Evolutionary conservation across 37 sponge, comb jelly and placozoan species (phyloP), one percentile per base, ranked within the genome.

Genomic region (Agelas oroides): DNA sequence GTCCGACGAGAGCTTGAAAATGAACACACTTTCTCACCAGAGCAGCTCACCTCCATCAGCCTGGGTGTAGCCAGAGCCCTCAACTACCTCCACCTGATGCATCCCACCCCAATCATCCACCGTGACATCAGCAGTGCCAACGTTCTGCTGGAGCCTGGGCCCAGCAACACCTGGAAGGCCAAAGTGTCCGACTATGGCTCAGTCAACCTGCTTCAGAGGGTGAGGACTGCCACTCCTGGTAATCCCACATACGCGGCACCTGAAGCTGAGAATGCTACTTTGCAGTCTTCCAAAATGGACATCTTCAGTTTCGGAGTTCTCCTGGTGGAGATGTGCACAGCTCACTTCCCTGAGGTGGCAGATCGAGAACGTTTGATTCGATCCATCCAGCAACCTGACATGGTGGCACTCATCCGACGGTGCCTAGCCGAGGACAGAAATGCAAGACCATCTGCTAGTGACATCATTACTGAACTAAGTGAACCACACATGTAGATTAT

Each of bases 71-170:
- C 84, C 59, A 25, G 73, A n/a, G 90, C 90, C 31, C 80, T 89
- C 31, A 83, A 78, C 67, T 93, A 89, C 79, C 82, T 93, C 57
- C 94, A 93, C 72, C 59, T 65, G 21, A 81, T 81, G 72, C 60
- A 31, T 8, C 89, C 93, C 23, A 73, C 80, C 53, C 93, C 93
- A 2, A 86, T 93, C 37, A 86, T 93, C 55, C 94, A 93, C 61
- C 79, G 94, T 30, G 87, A 93, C 70, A 77, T 93, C 79, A 93
- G 87, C 69, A 93, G 89, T 59, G 73, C 83, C 71, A 93, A 89
- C 59, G 90, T 93, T 12, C 75, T 93, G 6, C 79, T 93, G 28
- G 34, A 86, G 36, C 65, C 90, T 6, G 30, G 27, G 18, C 77
- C 77, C 16, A 52, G 41, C 28, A 65, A 56, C 14, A 18, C 28